Evolutionary conservation across 2,888 invertebrate species (phyloP), one percentile per base, ranked within the genome.

Genomic region (Leptinotarsa juncta): DNA sequence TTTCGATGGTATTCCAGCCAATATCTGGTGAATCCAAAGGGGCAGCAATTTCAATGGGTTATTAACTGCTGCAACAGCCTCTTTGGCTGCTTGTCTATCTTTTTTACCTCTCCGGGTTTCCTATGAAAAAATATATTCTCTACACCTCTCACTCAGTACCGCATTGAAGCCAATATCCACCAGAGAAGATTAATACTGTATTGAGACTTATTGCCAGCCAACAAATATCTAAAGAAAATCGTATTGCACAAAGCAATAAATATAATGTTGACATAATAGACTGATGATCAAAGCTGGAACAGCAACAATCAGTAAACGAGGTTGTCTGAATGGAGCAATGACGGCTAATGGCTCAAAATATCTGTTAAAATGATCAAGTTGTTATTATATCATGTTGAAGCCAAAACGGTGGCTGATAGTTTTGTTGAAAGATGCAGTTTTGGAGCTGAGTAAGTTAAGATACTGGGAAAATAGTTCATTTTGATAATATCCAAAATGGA

Each of bases 101-200:
- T 98, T 87, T 98, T 97, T 81, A 95, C 2, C 0, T 32, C 32
- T 10, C 0, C 32, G 10, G 32, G 32, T 32, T n/a, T n/a, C n/a
- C n/a, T n/a, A n/a, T n/a, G n/a, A n/a, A n/a, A n/a, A n/a, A n/a
- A n/a, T n/a, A n/a, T n/a, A n/a, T n/a, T n/a, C n/a, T n/a, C n/a
- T n/a, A n/a, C n/a, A n/a, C 96, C 77, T 97, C 97, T 98, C 99
- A 84, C 99, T 95, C 2, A 32, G 32, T 32, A 10, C 4, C 10
- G 10, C 32, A 10, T 32, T 32, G 10, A 10, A 3, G 99, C 96
- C 86, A 99, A 90, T 85, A 99, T 89, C 99, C 99, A 99, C 98
- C 98, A 99, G 96, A 99, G 96, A 83, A 99, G 91, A 89, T 99
- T 99, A 86, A 99, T 97, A 70, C 98, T 98, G 89, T 97, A 96